Conservation (phyloP, 2,888 invertebrate genomes). For the Apamea crenata region DNA sequence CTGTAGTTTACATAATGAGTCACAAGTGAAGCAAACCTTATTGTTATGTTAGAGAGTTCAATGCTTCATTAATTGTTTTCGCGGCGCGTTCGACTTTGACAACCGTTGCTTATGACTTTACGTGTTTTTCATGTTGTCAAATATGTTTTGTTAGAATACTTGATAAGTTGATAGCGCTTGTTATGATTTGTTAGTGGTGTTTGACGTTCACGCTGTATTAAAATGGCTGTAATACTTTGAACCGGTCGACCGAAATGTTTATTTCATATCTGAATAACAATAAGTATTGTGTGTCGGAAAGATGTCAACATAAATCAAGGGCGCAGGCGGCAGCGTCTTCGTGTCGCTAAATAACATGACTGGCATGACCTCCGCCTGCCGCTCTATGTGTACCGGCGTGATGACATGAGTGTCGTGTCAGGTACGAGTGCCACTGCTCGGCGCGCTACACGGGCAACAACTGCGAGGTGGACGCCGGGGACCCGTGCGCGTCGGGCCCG, state of each 20-base stretch:
- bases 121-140: conserved; percentile 14
- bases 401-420: conserved; percentile 50
- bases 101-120: neutral
- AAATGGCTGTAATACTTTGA: neutral
- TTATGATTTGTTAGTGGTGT: neutral
- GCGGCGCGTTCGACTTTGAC: neutral
- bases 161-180: neutral
- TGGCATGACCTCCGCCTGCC: neutral
- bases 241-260: neutral
- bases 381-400: neutral
- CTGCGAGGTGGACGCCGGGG: conserved; percentile 95
- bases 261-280: neutral
- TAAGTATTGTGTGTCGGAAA: neutral
- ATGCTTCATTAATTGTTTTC: conserved; percentile 38
- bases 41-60: conserved; percentile 38
- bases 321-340: neutral
- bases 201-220: neutral
- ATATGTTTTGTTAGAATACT: conserved; percentile 8
- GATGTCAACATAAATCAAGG: neutral
- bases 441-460: conserved; percentile 96
- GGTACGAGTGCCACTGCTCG: conserved; percentile 96
- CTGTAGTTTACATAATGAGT: conserved; percentile 17
- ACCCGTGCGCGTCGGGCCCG: conserved; percentile 92
- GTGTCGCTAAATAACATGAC: neutral
- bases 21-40: conserved; percentile 18